Evolutionary conservation across 2,113 vertebrate species (phyloP).

Genomic region (Sinosuthora webbiana): DNA sequence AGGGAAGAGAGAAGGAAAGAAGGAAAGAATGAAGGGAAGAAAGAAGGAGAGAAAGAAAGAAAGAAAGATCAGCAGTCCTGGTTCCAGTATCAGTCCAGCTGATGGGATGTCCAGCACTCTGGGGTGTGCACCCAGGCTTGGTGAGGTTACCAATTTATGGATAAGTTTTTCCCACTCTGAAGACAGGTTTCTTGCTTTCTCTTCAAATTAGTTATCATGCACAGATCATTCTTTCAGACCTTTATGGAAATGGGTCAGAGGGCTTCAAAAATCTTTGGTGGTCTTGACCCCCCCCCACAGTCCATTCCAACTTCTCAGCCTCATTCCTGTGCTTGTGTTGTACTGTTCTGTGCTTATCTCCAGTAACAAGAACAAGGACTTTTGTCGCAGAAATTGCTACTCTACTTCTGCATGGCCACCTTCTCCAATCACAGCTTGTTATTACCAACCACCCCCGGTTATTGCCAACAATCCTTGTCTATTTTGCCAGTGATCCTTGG

Average conservation of each 20-base stretch:
- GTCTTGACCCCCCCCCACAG: not conserved
- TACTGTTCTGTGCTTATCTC: not conserved
- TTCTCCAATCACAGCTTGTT: not conserved
- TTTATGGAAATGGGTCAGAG: not conserved
- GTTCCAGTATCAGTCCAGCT: not conserved
- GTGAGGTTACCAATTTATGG: not conserved
- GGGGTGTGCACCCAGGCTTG: not conserved
- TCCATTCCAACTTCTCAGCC: not conserved
- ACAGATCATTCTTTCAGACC: not conserved
- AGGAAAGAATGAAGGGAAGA: fast-evolving
- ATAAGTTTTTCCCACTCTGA: not conserved
- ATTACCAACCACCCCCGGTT: not conserved
- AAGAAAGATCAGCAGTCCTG: not conserved
- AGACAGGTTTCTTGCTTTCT: not conserved
- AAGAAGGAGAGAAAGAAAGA: too few relatives aligned
- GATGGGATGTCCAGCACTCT: not conserved
- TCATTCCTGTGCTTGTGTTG: not conserved
- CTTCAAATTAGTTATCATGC: not conserved
- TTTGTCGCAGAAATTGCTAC: not conserved
- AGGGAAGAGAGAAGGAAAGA: not conserved
- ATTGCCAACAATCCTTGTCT: not conserved
- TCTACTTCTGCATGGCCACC: not conserved
- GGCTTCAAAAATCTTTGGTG: not conserved
- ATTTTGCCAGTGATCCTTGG: not conserved
- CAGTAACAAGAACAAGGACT: not conserved